Evolutionary conservation across 2,888 invertebrate genomes (phyloP).

Genomic region (Hypercompe scribonia): DNA sequence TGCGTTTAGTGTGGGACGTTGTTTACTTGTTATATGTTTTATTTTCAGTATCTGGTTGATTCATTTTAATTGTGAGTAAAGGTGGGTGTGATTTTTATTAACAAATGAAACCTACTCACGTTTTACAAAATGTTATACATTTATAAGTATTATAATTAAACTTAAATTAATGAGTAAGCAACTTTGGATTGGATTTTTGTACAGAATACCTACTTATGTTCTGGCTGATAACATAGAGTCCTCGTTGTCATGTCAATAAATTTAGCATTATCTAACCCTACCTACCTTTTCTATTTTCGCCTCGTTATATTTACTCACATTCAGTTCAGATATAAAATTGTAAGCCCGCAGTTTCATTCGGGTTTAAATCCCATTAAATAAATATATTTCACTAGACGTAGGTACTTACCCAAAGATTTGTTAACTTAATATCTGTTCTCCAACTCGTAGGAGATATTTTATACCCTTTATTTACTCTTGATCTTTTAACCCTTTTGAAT

Average conservation of each 20-base stretch:
- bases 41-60: background rate
- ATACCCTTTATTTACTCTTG: no score
- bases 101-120: background rate
- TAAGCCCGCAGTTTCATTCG: no score
- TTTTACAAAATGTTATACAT: background rate
- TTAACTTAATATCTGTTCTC: no score
- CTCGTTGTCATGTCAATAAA: background rate
- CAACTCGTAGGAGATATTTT: no score
- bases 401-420: no score
- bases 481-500: no score
- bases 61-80: background rate
- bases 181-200: background rate
- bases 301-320: no score
- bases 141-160: background rate
- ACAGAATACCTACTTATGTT: background rate
- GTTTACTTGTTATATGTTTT: background rate
- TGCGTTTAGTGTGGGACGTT: conserved; percentile 17
- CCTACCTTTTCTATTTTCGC: background rate
- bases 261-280: no score
- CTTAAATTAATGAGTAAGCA: background rate
- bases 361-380: no score
- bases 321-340: no score
- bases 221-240: background rate
- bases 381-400: no score
- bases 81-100: background rate